Evolutionary conservation across 2,888 invertebrate species (phyloP), one percentile per base, ranked within the genome.

Genomic region (Lathronympha strigana): DNA sequence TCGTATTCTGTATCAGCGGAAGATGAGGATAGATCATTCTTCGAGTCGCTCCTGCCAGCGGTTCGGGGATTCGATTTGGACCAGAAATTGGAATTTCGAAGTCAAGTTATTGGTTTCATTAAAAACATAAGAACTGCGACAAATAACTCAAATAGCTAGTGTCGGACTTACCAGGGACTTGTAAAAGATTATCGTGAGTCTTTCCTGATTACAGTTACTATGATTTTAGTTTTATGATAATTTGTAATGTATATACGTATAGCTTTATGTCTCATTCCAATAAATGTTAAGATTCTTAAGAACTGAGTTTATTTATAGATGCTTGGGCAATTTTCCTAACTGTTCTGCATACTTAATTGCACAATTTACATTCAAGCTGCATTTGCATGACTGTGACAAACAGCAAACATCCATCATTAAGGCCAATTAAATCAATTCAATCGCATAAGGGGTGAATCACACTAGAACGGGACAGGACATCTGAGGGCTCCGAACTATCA

Each of bases 21-120:
- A 21, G 88, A 89, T 38, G 89, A 87, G n/a, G 90, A 89, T 49
- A 80, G 77, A 61, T 83, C 85, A 15, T 90, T 89, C 68, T 89
- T 90, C 70, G 85, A 88, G 55, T 89, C 89, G 0, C 75, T 90
- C 13, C 62, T 90, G 53, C 89, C 89, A 1, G 86, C 86, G 1
- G 84, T 88, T 3, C 81, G 85, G 61, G 78, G 80, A 53, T 87
- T 90, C 67, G 79, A 83, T 70, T 70, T 87, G 64, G 90, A 90
- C 67, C 85, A 86, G 67, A 90, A 90, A 69, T 63, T 89, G 55
- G 86, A 87, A 60, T 87, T 89, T 61, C 81, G 90, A 1, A 79
- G 82, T 67, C 83, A 87, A 71, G 79, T 88, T 31, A 63, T 89
- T 15, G 76, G 74, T 64, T 70, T 85, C 58, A 76, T 89, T n/a